Percentiles rank a stretch among this genome's conserved stretches.
Evolutionary conservation across 2,888 invertebrate species (phyloP).

Genomic region (Oasisia sp.): DNA sequence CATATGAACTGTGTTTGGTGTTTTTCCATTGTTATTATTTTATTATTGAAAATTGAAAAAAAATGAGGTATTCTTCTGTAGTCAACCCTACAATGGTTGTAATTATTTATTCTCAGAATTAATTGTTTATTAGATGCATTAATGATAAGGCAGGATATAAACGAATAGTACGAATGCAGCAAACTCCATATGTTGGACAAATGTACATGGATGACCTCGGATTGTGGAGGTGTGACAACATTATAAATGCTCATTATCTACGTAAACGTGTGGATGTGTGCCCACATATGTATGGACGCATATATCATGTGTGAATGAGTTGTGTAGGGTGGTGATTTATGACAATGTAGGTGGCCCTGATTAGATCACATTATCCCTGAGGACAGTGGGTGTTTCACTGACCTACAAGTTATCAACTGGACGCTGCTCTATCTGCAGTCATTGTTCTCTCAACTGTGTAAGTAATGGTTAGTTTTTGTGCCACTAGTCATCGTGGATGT

Average conservation of each 20-base stretch:
- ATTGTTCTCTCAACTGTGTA: neutral
- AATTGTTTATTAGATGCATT: neutral
- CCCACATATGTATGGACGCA: neutral
- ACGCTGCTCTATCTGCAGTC: neutral
- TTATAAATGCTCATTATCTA: neutral
- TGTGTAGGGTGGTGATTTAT: neutral
- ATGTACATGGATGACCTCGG: neutral
- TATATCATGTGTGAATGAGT: neutral
- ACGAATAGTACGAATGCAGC: too few relatives aligned
- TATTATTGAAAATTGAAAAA: too few relatives aligned
- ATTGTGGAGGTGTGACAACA: neutral
- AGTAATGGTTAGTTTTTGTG: neutral
- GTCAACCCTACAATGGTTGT: too few relatives aligned
- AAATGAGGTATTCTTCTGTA: too few relatives aligned
- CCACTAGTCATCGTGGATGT: neutral
- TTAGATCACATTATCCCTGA: neutral
- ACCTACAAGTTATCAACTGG: neutral
- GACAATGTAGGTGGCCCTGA: neutral
- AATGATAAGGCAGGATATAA: too few relatives aligned
- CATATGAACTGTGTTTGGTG: neutral
- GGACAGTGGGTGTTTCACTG: neutral
- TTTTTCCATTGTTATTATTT: neutral
- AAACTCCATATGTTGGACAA: neutral
- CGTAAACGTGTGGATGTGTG: neutral
- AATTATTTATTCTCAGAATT: too few relatives aligned